A percentile compares a stretch with the other conserved stretches of the same genome.
Conservation (phyloP, 2,797 vertebrate genomes). For the Acridotheres tristis region DNA sequence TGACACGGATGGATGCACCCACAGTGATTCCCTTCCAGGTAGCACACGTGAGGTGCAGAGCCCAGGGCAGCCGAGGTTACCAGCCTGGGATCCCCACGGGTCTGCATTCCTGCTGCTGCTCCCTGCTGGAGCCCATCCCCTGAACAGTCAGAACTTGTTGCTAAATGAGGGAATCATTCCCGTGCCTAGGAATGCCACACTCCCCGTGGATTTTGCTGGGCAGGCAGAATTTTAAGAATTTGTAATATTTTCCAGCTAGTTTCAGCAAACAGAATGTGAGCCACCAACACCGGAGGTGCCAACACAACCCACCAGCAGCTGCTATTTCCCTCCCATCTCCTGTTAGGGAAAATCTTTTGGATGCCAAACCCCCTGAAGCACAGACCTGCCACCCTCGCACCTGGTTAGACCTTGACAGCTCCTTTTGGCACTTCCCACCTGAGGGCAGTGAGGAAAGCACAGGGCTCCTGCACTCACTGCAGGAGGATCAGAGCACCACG, state of each 20-base stretch:
- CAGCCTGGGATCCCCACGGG: not conserved
- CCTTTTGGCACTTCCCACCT: not conserved
- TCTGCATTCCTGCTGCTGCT: not conserved
- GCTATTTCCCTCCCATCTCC: not conserved
- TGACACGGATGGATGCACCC: not conserved
- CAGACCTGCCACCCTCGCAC: not conserved
- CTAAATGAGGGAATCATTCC: conserved; percentile 36
- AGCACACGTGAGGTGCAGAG: not conserved
- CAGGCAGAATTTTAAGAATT: conserved; percentile 48
- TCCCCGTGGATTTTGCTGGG: not conserved
- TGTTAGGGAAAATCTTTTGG: not conserved
- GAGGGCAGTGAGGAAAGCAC: not conserved
- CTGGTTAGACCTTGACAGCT: not conserved
- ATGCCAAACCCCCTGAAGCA: not conserved
- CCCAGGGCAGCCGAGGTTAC: not conserved
- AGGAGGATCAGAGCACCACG: not conserved
- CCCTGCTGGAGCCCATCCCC: not conserved
- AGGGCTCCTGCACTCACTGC: not conserved
- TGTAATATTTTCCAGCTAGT: not conserved
- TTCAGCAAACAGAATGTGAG: conserved; percentile 27
- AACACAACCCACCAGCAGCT: not conserved
- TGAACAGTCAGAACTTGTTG: conserved; percentile 1
- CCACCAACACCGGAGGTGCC: not conserved
- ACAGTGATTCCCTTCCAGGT: not conserved
- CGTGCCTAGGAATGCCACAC: not conserved